Evolutionary conservation across 2,113 vertebrate species (phyloP).

Genomic region (Prinia subflava): DNA sequence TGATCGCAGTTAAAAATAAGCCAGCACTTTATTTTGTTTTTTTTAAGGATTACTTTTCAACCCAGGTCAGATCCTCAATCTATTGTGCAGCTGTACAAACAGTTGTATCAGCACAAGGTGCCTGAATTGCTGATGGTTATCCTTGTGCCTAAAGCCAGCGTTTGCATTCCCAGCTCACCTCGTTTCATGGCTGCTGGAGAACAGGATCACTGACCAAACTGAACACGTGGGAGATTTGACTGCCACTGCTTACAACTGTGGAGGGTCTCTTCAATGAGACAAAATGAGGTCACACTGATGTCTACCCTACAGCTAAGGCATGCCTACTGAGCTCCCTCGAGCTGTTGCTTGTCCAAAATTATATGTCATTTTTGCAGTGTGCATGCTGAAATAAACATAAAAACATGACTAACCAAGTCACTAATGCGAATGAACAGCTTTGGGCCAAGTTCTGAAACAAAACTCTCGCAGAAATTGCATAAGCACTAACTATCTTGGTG

Average conservation of each 20-base stretch:
- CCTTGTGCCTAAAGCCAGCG: not conserved
- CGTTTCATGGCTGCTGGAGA: not conserved
- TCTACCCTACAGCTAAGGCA: not conserved
- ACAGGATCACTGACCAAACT: not conserved
- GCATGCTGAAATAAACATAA: constrained; percentile 1
- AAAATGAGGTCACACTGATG: constrained; percentile 42
- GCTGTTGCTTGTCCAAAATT: constrained; percentile 39
- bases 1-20: constrained; percentile 37
- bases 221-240: not conserved
- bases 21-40: constrained; percentile 8
- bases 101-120: constrained; percentile 45
- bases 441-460: constrained; percentile 7
- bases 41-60: constrained; percentile 44
- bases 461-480: not conserved
- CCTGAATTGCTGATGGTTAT: constrained; percentile 43
- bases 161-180: not conserved
- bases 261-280: constrained; percentile 9
- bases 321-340: not conserved
- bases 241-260: not conserved
- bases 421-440: not conserved
- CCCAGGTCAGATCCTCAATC: constrained; percentile 15
- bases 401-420: constrained; percentile 30
- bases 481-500: not conserved
- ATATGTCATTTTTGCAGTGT: not conserved
- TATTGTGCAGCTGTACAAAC: constrained; percentile 57